Evolutionary conservation across 1,140 invertebrate species (phyloP).

Genomic region (Goniozus legneri): DNA sequence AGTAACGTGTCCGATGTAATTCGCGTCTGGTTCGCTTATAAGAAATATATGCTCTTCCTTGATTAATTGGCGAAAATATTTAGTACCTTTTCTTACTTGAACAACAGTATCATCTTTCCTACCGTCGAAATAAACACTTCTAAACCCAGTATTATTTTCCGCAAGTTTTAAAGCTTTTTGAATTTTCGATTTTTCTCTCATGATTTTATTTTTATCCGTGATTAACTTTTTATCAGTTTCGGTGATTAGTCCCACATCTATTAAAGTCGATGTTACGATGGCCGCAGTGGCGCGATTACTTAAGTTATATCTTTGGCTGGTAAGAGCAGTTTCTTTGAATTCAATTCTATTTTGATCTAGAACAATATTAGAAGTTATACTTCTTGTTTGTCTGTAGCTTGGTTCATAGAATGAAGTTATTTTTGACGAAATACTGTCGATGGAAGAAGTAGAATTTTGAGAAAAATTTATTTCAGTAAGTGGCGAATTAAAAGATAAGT

Average conservation of each 20-base stretch:
- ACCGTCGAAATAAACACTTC: not conserved
- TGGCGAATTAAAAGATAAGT: not conserved
- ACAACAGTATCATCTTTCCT: not conserved
- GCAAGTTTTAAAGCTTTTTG: not conserved
- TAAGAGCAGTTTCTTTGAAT: not conserved
- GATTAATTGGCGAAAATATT: not conserved
- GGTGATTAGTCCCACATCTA: not conserved
- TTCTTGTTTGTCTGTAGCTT: not conserved
- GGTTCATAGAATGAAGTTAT: not conserved
- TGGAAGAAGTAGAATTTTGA: not conserved
- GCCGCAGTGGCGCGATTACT: too few species aligned
- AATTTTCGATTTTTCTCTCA: not conserved
- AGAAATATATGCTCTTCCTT: not conserved
- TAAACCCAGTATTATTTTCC: not conserved
- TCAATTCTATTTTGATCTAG: not conserved
- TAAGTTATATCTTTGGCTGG: not conserved
- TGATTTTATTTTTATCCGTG: not conserved
- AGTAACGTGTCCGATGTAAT: not conserved
- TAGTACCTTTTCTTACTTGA: not conserved
- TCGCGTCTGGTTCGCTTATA: not conserved
- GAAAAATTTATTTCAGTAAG: not conserved
- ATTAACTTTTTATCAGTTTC: not conserved
- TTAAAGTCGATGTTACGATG: not conserved
- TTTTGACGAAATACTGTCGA: too few species aligned
- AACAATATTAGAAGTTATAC: too few species aligned